Evolutionary conservation across 2,888 invertebrate genomes (phyloP).

Genomic region (Muschampia plurimacula): DNA sequence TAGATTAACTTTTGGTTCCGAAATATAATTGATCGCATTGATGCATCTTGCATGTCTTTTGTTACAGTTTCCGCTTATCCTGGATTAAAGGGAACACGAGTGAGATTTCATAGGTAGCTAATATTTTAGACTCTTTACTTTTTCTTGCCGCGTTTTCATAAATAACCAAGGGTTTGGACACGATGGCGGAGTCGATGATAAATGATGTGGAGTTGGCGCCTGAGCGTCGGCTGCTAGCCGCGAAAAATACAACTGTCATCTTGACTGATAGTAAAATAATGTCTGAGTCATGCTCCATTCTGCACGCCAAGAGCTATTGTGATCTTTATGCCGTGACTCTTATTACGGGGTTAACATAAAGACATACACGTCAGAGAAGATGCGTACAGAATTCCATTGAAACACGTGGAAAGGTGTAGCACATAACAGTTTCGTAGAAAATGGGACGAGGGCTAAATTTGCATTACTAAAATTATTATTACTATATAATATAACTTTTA

Average conservation of each 20-base stretch:
- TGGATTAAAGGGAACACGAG: constrained; percentile 18
- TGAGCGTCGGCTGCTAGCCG: constrained; percentile 77
- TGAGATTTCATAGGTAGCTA: constrained; percentile 46
- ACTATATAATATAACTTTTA: too few relatives aligned
- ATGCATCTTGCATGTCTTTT: constrained; percentile 9
- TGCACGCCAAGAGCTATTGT: constrained; percentile 78
- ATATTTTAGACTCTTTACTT: constrained; percentile 58
- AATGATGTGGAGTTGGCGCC: constrained; percentile 77
- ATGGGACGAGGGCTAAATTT: too few relatives aligned
- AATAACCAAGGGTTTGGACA: constrained; percentile 72
- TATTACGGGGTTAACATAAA: constrained; percentile 71
- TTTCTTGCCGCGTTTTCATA: constrained; percentile 63
- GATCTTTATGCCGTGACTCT: constrained; percentile 68
- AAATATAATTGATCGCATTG: background rate
- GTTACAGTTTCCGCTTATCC: constrained; percentile 1
- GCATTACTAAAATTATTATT: too few relatives aligned
- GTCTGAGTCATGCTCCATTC: constrained; percentile 75
- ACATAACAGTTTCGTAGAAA: too few relatives aligned
- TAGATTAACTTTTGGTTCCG: background rate
- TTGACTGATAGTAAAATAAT: constrained; percentile 83
- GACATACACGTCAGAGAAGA: constrained; percentile 52
- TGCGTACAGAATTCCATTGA: constrained; percentile 47
- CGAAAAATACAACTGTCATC: constrained; percentile 84
- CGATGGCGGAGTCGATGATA: constrained; percentile 75
- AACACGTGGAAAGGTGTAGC: background rate